These are phyloP conservation scores for Pseudobourletiella spinata DNA, from an alignment of 1,140 invertebrate species.

Conservation along the genomic window DNA sequence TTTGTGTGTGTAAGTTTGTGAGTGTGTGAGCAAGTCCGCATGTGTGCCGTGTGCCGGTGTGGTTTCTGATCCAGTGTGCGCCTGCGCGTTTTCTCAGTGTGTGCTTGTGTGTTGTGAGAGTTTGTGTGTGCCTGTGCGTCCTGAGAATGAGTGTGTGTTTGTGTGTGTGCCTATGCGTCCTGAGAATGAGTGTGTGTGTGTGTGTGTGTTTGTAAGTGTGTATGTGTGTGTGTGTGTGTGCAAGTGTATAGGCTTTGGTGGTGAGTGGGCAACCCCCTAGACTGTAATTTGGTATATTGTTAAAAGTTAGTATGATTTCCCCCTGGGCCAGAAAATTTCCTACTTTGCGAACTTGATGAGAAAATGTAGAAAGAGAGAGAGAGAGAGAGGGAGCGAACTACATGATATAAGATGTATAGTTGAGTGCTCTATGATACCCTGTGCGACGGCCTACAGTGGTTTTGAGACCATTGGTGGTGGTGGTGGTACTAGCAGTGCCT, in stretches of 20 bases:
- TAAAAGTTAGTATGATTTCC: background rate
- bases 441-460: background rate
- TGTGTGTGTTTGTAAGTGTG: background rate
- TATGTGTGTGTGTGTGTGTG: background rate
- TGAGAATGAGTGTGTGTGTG: background rate
- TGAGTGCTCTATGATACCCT: background rate
- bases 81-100: no score
- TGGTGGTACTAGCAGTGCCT: background rate
- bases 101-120: no score
- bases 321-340: background rate
- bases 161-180: background rate
- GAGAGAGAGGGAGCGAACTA: background rate
- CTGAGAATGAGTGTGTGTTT: background rate
- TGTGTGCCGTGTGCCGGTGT: no score
- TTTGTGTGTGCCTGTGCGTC: background rate
- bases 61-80: no score
- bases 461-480: background rate
- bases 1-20: no score
- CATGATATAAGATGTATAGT: background rate
- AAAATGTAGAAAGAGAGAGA: background rate
- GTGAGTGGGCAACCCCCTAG: background rate
- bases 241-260: background rate
- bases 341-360: slow-evolving; percentile 3
- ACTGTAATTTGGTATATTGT: no score
- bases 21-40: no score